Conservation (phyloP, 1,140 invertebrate genomes). For the Cydia strobilella region DNA sequence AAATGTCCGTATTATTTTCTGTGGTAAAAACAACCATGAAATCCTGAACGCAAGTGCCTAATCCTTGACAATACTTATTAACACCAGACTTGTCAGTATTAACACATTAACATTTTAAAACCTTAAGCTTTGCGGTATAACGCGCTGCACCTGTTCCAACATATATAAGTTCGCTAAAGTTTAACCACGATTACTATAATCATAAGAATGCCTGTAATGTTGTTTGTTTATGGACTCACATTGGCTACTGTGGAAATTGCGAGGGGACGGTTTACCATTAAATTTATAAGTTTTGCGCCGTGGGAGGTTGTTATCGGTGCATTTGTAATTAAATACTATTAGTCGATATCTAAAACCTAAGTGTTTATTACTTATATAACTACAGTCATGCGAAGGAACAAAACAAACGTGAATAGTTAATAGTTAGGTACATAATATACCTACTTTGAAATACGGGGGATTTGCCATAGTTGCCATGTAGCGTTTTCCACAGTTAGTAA, state of each 20-base stretch:
- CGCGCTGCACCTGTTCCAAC: slow-evolving; percentile 1
- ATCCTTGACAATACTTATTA: background rate
- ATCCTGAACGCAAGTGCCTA: too few relatives aligned
- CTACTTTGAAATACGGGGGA: too few relatives aligned
- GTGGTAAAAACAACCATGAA: too few relatives aligned
- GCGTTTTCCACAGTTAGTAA: too few relatives aligned
- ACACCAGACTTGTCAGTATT: background rate
- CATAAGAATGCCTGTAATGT: slow-evolving; percentile 5
- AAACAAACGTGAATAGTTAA: too few relatives aligned
- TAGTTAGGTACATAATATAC: too few relatives aligned
- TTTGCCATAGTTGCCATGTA: too few relatives aligned
- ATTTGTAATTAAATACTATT: background rate
- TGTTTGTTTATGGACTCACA: slow-evolving; percentile 11
- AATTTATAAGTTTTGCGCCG: background rate
- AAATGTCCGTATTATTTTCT: too few relatives aligned
- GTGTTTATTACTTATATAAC: background rate
- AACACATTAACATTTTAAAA: background rate
- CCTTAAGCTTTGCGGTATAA: background rate
- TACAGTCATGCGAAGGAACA: too few relatives aligned
- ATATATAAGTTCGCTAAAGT: background rate
- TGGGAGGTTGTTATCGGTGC: background rate
- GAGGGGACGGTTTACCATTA: background rate
- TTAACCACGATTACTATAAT: background rate
- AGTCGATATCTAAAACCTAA: background rate
- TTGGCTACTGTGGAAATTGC: background rate